Evolutionary conservation across 2,113 vertebrate species (phyloP), one percentile per base, ranked within the genome.

Genomic region (Aix galericulata): DNA sequence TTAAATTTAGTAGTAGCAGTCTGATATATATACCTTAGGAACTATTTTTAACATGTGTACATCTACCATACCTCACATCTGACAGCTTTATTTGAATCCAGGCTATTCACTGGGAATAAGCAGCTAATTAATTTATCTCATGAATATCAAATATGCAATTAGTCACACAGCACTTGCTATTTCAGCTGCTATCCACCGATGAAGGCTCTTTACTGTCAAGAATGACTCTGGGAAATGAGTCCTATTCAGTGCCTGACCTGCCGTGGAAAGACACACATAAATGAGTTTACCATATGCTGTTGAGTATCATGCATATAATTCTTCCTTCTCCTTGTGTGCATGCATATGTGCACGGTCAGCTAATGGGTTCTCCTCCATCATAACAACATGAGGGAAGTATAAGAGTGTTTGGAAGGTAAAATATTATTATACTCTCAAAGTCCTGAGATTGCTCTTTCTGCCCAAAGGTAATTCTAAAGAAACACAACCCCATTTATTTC

Each of bases 101-200:
- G 59, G 31, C 86, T 68, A 88, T 94, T 97, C 94, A 90, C 2
- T 81, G 38, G 82, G 68, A 96, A 96, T 66, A 87, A 94, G 68
- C 83, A 75, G 50, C 75, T 96, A 96, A 97, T 96, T 96, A 96
- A 94, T 91, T 91, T 94, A 74, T 95, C 77, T 88, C 88, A 94
- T 91, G 92, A 96, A 90, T 82, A 95, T 89, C 95, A 92, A 86
- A 91, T 77, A 68, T 42, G 77, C 71, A 93, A 91, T 94, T 96
- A 94, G 87, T 93, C 85, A 68, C 89, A 40, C 40, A 72, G 46
- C 53, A 77, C 62, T 94, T 82, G 9, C 26, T 62, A 93, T 87
- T 73, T 76, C 64, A 89, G 56, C 48, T 72, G n/a, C 92, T 86
- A 94, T 38, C 66, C 75, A 73, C 44, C 32, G 1, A 13, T 50